Evolutionary conservation across 2,888 invertebrate species (phyloP), one percentile per base, ranked within the genome.

Genomic region (Zelleria hepariella): DNA sequence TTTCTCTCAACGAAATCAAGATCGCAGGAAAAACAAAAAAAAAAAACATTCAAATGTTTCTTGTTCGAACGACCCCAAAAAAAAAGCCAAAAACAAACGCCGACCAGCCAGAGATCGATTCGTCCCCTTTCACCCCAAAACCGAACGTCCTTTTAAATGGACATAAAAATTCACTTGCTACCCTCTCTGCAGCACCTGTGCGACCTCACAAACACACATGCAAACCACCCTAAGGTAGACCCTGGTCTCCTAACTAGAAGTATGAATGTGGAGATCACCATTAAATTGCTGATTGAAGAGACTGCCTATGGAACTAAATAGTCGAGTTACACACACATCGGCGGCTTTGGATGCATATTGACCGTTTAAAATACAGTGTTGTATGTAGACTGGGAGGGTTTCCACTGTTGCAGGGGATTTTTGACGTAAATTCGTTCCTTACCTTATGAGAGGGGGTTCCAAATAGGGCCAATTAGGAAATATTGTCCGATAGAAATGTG

Each of bases 321-420:
- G 32, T 42, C 32, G 32, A 42, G 4, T 10, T 15, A 42, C 32
- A 15, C 32, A 42, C 32, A 42, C 32, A 42, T 3, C 2, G 32
- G 32, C 1, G n/a, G 20, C 55, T 15, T 32, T 54, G 66, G 68
- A 72, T 84, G 81, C 84, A 84, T 85, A 84, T 84, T 83, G 85
- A 82, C 80, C 82, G 79, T 75, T 80, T 78, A 80, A 77, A 82
- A 51, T 51, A 51, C 23, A 73, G 74, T 77, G 76, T 76, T 75
- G 75, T 75, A 72, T 69, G 71, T 73, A 71, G 67, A 60, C 61
- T 55, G 26, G 25, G 58, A 52, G 48, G 21, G 70, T 72, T 58
- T 68, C 63, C 85, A 71, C 64, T 77, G 68, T 62, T 8, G 0
- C 6, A 70, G 5, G 21, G 49, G 2, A 7, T 18, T 1, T n/a